Conservation (phyloP, 2,797 vertebrate species). For the Xiphorhynchus erythropygius region DNA sequence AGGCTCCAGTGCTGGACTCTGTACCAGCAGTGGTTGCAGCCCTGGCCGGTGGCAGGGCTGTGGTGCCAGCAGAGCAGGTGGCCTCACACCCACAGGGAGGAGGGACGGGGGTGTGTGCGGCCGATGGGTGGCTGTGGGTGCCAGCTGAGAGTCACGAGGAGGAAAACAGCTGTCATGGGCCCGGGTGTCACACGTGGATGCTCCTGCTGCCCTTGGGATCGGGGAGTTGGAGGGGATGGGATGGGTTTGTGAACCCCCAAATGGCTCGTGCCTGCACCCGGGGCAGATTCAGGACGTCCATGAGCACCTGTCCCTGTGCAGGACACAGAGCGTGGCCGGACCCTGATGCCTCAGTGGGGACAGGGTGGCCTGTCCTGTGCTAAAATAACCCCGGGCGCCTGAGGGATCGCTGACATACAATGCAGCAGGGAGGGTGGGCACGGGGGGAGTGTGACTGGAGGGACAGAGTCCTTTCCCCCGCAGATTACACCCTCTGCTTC, state of each 20-base stretch:
- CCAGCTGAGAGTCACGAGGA: not conserved
- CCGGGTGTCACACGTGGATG: not conserved
- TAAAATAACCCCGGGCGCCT: not conserved
- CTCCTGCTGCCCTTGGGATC: rapidly evolving
- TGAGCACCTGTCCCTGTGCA: not conserved
- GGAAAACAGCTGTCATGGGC: not conserved
- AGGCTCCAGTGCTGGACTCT: not conserved
- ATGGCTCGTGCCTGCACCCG: rapidly evolving
- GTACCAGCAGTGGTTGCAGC: rapidly evolving
- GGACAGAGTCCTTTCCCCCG: not conserved
- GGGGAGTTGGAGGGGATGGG: not conserved
- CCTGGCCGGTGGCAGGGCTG: not conserved
- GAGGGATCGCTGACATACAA: not conserved
- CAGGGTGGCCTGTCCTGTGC: not conserved
- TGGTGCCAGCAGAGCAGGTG: not conserved
- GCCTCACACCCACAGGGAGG: rapidly evolving
- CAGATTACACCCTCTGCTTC: slow-evolving; percentile 36
- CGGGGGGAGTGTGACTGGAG: not conserved
- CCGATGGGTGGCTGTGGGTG: rapidly evolving
- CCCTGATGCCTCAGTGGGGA: rapidly evolving
- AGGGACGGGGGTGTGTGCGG: rapidly evolving
- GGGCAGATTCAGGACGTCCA: not conserved
- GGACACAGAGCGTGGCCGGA: rapidly evolving
- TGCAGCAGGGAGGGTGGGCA: not conserved
- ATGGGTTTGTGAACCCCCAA: rapidly evolving